Evolutionary conservation across 1,140 invertebrate species (phyloP), one percentile per base, ranked within the genome.

Genomic region (Odontomachus brunneus): DNA sequence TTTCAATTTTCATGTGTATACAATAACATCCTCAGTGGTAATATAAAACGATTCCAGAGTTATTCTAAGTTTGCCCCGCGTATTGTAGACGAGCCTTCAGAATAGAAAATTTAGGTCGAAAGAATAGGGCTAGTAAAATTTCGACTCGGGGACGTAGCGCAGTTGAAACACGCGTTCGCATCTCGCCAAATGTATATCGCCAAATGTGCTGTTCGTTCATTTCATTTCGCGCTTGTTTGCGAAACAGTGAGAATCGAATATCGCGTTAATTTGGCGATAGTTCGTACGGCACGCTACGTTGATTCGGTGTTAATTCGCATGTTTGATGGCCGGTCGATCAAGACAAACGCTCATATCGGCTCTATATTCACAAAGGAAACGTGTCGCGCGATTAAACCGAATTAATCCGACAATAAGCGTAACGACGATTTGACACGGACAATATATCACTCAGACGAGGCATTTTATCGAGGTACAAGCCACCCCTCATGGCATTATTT

Each of bases 391-490:
- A 53, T 65, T 33, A 76, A 65, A 29, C 2, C 9, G 26, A 66
- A 65, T 65, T 33, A 51, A 76, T 76, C 15, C 26, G n/a, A 17
- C 44, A 51, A 24, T 62, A 24, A 62, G n/a, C 19, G 51, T 3
- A 17, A 29, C 29, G n/a, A 0, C 4, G 22, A 26, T 48, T 48
- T 33, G 38, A 22, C 22, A 9, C 0, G n/a, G 14, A 63, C n/a
- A 14, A 38, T 17, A 15, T 38, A 33, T 11, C 59, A 11, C 3
- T 53, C 48, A 7, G 38, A 44, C 4, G 11, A 29, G 38, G 24
- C 15, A 19, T 65, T 76, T 63, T 38, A 38, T 53, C 60, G 48
- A 66, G 29, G 19, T 53, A 66, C 38, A 7, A 66, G 65, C 66
- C 19, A 66, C 14, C 12, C 9, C 38, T 29, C 19, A 65, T 15